A percentile compares a stretch with the other conserved stretches of the same genome.
Conservation (phyloP, 1,140 invertebrate species). For the Caenorhabditis latens region DNA sequence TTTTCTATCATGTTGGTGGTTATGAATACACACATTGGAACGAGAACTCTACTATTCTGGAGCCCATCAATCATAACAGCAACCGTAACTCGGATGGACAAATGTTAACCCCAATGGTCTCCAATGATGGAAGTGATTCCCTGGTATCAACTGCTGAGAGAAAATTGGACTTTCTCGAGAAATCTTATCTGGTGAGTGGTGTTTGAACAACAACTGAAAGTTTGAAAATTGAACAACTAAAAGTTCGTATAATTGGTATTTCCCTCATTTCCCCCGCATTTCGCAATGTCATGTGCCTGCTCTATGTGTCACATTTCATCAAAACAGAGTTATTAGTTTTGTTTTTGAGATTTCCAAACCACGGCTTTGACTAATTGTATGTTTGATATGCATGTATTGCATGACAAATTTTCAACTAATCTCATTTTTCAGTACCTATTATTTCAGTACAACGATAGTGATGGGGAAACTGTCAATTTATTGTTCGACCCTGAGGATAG, state of each 20-base stretch:
- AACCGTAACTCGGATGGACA: not conserved
- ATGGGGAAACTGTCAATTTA: not conserved
- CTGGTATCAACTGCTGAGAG: not conserved
- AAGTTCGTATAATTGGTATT: no score
- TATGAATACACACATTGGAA: constrained; percentile 69
- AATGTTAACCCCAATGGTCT: not conserved
- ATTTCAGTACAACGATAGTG: not conserved
- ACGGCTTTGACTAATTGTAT: no score
- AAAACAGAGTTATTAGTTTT: no score
- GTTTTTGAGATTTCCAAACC: no score
- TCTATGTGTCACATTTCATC: no score
- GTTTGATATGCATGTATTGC: no score
- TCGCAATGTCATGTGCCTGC: no score
- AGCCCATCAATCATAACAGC: constrained; percentile 46
- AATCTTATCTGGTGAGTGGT: not conserved
- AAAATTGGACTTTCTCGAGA: not conserved
- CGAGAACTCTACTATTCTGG: constrained; percentile 62
- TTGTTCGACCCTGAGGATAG: not conserved
- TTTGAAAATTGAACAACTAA: no score
- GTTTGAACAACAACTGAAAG: not conserved
- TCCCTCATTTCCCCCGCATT: no score
- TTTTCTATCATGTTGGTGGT: constrained; percentile 75
- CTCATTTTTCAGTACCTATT: not conserved
- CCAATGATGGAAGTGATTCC: not conserved
- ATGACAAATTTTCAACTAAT: no score